Evolutionary conservation across 2,888 invertebrate genomes (phyloP).

Genomic region (Latheticus oryzae): DNA sequence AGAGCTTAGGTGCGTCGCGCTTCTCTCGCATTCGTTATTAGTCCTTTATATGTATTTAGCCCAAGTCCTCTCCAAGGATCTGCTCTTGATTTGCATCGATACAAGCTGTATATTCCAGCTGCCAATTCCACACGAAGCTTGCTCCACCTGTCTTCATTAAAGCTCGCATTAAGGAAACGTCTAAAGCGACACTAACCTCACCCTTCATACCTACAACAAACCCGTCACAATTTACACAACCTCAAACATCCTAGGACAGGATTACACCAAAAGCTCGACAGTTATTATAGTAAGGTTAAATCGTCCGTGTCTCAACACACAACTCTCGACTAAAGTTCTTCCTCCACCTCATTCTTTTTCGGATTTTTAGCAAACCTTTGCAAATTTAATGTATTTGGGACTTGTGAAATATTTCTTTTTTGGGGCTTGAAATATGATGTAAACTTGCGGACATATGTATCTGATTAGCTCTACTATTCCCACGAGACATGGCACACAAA

Average conservation of each 20-base stretch:
- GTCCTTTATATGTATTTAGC: slow-evolving; percentile 47
- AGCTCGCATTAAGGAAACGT: slow-evolving; percentile 37
- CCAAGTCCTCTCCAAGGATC: slow-evolving; percentile 38
- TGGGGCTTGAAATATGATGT: slow-evolving; percentile 48
- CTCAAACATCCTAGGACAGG: slow-evolving; percentile 28
- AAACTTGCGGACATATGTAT: slow-evolving; percentile 49
- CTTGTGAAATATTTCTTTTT: neutral
- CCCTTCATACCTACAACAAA: slow-evolving; percentile 27
- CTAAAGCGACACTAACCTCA: slow-evolving; percentile 27
- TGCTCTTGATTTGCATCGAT: slow-evolving; percentile 49
- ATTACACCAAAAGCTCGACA: slow-evolving; percentile 21
- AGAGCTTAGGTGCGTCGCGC: slow-evolving; percentile 3
- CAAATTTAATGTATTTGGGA: neutral
- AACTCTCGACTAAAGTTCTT: slow-evolving; percentile 5
- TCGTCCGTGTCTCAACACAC: slow-evolving; percentile 10
- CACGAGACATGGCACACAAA: slow-evolving; percentile 49
- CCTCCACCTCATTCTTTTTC: too few relatives aligned
- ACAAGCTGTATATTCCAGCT: slow-evolving; percentile 48
- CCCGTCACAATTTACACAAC: slow-evolving; percentile 36
- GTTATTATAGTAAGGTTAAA: slow-evolving; percentile 18
- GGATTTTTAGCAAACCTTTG: too few relatives aligned
- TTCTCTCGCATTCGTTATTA: slow-evolving; percentile 44
- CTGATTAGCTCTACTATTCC: slow-evolving; percentile 52
- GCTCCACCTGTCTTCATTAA: slow-evolving; percentile 48
- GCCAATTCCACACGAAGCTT: slow-evolving; percentile 49